Percentiles rank a stretch among this genome's conserved stretches.
Evolutionary conservation across 2,888 invertebrate genomes (phyloP).

Genomic region (Noctua janthina): DNA sequence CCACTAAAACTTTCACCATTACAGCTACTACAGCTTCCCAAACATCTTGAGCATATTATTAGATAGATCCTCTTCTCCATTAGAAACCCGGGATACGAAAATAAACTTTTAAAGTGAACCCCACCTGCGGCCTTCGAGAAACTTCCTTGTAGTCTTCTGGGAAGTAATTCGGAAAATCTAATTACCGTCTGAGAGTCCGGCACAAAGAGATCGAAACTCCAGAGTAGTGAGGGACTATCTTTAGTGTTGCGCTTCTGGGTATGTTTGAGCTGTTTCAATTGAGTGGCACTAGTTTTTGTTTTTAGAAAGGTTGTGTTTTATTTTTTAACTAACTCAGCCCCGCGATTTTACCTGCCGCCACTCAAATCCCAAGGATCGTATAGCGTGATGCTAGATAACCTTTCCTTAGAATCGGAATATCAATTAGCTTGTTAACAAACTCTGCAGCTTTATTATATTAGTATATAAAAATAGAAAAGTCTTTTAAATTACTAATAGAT

Average conservation of each 20-base stretch:
- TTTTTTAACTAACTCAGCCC: neutral
- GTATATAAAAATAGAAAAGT: neutral
- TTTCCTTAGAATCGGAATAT: neutral
- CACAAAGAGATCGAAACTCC: conserved; percentile 46
- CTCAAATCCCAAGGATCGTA: neutral
- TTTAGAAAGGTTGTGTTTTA: neutral
- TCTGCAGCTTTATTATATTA: neutral
- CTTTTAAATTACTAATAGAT: neutral
- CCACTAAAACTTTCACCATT: conserved; percentile 35
- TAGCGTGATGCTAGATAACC: neutral
- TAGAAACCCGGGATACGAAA: conserved; percentile 47
- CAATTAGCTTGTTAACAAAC: neutral
- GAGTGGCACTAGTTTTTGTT: neutral
- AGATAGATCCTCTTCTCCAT: conserved; percentile 46
- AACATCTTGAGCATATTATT: conserved; percentile 55
- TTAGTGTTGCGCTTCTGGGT: conserved; percentile 17
- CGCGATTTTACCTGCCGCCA: no score
- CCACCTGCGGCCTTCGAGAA: conserved; percentile 68
- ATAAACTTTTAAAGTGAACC: conserved; percentile 65
- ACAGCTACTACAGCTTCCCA: conserved; percentile 7
- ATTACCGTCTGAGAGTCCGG: conserved; percentile 71
- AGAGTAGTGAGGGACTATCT: conserved; percentile 25
- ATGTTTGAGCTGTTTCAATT: conserved; percentile 28
- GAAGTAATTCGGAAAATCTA: conserved; percentile 74
- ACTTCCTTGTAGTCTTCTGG: conserved; percentile 70